Evolutionary conservation across 2,113 vertebrate species (phyloP).

Genomic region (Petrocephalus microphthalmus): DNA sequence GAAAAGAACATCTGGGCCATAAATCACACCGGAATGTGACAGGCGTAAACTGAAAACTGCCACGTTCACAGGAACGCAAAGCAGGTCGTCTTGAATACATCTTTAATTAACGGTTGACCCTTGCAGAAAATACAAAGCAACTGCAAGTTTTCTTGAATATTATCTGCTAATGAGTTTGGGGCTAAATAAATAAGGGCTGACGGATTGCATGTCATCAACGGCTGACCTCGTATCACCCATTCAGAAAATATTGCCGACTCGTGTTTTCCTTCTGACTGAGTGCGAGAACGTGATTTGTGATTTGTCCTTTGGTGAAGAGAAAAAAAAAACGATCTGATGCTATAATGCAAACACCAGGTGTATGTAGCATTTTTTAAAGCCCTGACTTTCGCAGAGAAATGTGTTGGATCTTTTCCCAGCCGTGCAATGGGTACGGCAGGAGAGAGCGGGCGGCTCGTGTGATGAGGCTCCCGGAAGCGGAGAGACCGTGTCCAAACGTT

Average conservation of each 20-base stretch:
- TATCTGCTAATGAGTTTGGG: not conserved
- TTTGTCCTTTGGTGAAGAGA: not conserved
- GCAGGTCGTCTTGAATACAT: constrained; percentile 14
- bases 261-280: not conserved
- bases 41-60: constrained; percentile 20
- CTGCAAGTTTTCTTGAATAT: not conserved
- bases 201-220: not conserved
- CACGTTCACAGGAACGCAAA: constrained; percentile 16
- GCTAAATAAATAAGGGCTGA: not conserved
- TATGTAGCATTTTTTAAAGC: not conserved
- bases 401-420: constrained; percentile 59
- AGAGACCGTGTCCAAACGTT: constrained; percentile 71
- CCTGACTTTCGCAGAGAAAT: not conserved
- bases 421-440: constrained; percentile 71
- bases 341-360: not conserved
- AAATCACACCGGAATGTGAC: constrained; percentile 20
- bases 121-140: not conserved
- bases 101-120: not conserved
- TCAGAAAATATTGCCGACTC: not conserved
- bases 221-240: not conserved
- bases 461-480: constrained; percentile 71
- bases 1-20: constrained; percentile 1
- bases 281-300: not conserved
- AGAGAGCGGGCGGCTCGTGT: constrained; percentile 69
- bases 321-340: not conserved